phyloP scores from a whole-genome alignment of 2,797 vertebrate genomes.

The Typhlichthys eigenmanni region DNA sequence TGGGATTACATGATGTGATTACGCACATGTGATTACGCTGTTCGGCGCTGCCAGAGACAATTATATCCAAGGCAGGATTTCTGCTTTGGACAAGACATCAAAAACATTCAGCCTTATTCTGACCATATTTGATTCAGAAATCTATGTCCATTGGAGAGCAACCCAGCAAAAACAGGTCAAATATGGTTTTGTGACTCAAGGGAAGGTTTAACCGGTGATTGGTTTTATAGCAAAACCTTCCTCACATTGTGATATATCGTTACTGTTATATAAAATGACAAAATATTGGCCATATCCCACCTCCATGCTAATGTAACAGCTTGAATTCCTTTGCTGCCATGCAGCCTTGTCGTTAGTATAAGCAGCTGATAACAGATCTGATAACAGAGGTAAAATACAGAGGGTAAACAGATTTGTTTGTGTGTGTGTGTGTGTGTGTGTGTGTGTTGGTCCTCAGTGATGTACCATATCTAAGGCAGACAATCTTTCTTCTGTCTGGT shows the following conservation, averaged over 20 bases:
- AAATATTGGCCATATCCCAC: background rate
- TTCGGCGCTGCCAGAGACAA: background rate
- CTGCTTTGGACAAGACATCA: background rate
- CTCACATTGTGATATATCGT: too few species aligned
- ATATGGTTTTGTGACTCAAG: too few species aligned
- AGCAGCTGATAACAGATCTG: conserved; percentile 13
- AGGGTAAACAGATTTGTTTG: conserved; percentile 25
- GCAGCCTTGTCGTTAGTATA: conserved; percentile 23
- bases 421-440: conserved; percentile 12
- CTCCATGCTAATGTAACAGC: conserved; percentile 35
- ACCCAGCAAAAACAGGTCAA: too few species aligned
- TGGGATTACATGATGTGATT: background rate
- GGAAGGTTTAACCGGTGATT: too few species aligned
- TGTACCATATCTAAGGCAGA: conserved; percentile 22
- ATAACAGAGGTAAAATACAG: conserved; percentile 45
- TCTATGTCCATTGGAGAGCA: too few species aligned
- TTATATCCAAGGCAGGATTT: background rate
- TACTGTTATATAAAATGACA: too few species aligned
- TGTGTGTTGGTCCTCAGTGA: background rate
- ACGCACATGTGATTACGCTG: background rate
- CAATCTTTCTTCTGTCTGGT: conserved; percentile 23
- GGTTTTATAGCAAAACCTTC: too few species aligned
- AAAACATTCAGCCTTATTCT: background rate
- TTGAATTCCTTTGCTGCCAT: conserved; percentile 42
- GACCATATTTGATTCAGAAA: too few species aligned